Conservation (phyloP, 2,797 vertebrate species). For the Ciconia nigra region DNA sequence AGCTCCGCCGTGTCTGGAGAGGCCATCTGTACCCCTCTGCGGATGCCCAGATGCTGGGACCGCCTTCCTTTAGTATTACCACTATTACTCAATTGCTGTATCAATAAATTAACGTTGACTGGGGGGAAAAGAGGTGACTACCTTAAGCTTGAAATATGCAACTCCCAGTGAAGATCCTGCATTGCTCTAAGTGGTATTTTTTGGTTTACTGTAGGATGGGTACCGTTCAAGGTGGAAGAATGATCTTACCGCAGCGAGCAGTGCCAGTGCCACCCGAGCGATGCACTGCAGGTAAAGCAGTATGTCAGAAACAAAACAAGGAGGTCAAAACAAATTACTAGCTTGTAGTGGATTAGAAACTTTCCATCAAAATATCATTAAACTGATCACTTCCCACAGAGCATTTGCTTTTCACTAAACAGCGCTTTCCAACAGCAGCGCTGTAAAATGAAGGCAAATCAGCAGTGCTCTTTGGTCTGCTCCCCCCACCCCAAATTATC, state of each 20-base stretch:
- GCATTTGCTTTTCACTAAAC: neutral
- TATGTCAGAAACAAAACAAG: neutral
- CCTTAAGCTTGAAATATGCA: neutral
- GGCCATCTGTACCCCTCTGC: neutral
- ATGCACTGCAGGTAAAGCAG: fast-evolving
- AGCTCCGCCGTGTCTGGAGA: neutral
- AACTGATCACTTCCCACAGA: neutral
- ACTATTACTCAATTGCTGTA: neutral
- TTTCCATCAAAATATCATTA: neutral
- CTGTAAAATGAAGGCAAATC: neutral
- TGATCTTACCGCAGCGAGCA: neutral
- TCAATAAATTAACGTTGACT: neutral
- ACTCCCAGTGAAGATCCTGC: neutral
- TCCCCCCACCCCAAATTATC: neutral
- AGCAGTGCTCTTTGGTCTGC: neutral
- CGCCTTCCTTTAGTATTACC: neutral
- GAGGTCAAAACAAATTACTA: neutral
- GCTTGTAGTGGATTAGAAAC: neutral
- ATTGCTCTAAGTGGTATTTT: neutral
- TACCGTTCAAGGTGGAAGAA: neutral
- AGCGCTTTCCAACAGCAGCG: neutral
- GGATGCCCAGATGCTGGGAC: neutral
- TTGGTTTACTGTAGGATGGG: neutral
- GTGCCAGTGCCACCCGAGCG: neutral
- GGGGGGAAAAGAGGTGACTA: neutral